Percentiles rank a stretch among this genome's conserved stretches.
These are phyloP conservation scores for Tricholauxania praeusta DNA, from an alignment of 2,888 invertebrate genomes.

Conservation along the genomic window DNA sequence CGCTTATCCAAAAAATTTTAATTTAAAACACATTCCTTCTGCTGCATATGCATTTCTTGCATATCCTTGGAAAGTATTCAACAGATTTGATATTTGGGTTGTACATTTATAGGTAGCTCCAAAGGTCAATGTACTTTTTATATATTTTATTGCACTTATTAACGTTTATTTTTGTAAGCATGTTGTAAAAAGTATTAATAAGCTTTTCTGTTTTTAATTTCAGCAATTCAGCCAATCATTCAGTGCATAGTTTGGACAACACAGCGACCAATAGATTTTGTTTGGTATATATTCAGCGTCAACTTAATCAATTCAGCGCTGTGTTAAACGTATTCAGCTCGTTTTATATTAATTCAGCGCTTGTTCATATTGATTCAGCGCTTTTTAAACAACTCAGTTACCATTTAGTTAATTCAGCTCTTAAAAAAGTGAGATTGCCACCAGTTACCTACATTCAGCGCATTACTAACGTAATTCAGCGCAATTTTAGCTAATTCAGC, in stretches of 20 bases:
- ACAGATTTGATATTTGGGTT: neutral
- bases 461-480: neutral
- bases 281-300: slow-evolving; percentile 34
- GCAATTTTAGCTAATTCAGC: neutral
- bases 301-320: neutral
- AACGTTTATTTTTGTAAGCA: too few relatives aligned
- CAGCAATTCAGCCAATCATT: neutral
- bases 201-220: neutral
- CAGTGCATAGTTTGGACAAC: neutral
- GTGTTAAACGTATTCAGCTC: neutral
- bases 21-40: slow-evolving; percentile 31
- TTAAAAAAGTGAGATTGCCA: neutral
- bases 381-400: neutral
- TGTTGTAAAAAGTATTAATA: neutral
- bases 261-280: slow-evolving; percentile 35
- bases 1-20: slow-evolving; percentile 54
- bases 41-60: slow-evolving; percentile 7
- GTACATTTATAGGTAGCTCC: neutral
- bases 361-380: neutral
- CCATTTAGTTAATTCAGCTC: neutral
- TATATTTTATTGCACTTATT: neutral
- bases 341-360: neutral
- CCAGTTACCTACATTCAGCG: too few relatives aligned
- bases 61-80: slow-evolving; percentile 7
- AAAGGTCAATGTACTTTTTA: neutral